Conservation (phyloP, 2,797 vertebrate species). For the Hemitrygon akajei region DNA sequence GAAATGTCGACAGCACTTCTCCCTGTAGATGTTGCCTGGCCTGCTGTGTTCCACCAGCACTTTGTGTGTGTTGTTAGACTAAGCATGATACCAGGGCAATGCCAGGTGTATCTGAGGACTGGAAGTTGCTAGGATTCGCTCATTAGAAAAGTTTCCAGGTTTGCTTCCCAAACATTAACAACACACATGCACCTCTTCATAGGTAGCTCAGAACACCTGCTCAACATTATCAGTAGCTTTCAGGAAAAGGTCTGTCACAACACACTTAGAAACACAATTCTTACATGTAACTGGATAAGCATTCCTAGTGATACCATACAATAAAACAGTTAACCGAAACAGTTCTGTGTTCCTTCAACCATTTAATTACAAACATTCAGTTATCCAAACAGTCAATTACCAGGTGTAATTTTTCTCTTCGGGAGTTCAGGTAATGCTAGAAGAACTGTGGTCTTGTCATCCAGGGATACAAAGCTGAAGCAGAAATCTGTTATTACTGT, state of each 20-base stretch:
- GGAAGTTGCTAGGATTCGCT: too few relatives aligned
- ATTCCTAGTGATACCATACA: not conserved
- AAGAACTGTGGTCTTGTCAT: not conserved
- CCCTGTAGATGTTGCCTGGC: too few relatives aligned
- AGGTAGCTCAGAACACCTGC: not conserved
- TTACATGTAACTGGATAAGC: not conserved
- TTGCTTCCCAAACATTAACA: too few relatives aligned
- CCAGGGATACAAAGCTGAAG: not conserved
- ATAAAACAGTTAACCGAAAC: not conserved
- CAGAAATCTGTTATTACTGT: not conserved
- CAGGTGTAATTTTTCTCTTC: slow-evolving; percentile 23
- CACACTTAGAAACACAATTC: not conserved
- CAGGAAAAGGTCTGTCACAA: not conserved
- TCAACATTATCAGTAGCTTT: not conserved
- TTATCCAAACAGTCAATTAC: slow-evolving; percentile 24
- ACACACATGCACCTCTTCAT: too few relatives aligned
- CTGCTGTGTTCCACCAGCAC: too few relatives aligned
- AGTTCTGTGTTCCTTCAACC: slow-evolving; percentile 3
- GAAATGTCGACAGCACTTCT: too few relatives aligned
- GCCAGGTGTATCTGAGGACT: too few relatives aligned
- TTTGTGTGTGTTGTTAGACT: too few relatives aligned
- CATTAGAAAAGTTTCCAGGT: too few relatives aligned
- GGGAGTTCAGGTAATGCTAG: slow-evolving; percentile 1
- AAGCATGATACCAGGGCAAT: too few relatives aligned
- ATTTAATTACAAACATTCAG: slow-evolving; percentile 25